Conservation (phyloP, 2,888 invertebrate species). For the Melieria omissa region DNA sequence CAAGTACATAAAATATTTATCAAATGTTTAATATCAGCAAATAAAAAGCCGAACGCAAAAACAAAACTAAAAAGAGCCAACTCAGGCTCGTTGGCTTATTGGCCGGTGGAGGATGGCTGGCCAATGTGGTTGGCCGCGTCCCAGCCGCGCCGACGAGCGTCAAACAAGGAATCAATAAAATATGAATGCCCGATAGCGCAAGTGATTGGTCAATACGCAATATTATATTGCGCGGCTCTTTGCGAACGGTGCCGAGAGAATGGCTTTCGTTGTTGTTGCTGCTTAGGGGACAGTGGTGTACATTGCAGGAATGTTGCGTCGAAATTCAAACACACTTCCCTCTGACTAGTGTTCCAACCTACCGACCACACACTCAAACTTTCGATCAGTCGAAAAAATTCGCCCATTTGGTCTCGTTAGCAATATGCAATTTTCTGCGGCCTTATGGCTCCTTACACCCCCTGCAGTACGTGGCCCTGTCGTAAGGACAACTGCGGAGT, state of each 20-base stretch:
- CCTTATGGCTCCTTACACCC: too few relatives aligned
- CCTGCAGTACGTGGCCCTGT: too few relatives aligned
- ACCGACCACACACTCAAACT: too few relatives aligned
- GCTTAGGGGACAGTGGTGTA: neutral
- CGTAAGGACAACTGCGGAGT: too few relatives aligned
- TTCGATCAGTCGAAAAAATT: too few relatives aligned
- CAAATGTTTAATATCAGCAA: conserved; percentile 52
- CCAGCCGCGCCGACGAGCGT: neutral
- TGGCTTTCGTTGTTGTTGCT: conserved; percentile 15
- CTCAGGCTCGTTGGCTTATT: conserved; percentile 1
- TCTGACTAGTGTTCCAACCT: too few relatives aligned
- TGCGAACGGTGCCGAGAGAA: neutral
- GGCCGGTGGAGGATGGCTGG: conserved; percentile 19
- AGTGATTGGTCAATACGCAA: conserved; percentile 56
- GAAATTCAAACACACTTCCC: too few relatives aligned
- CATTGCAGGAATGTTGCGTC: too few relatives aligned
- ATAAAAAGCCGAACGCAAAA: conserved; percentile 31
- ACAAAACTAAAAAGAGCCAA: neutral
- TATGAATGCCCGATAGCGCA: conserved; percentile 59
- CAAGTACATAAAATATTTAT: conserved; percentile 51
- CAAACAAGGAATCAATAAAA: conserved; percentile 50
- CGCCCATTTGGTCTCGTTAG: too few relatives aligned
- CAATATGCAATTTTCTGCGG: too few relatives aligned
- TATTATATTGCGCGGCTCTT: conserved; percentile 25
- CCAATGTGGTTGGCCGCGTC: conserved; percentile 8